A percentile compares a stretch with the other conserved stretches of the same genome.
phyloP scores from a whole-genome alignment of 1,140 invertebrate species.

The Popillia japonica region DNA sequence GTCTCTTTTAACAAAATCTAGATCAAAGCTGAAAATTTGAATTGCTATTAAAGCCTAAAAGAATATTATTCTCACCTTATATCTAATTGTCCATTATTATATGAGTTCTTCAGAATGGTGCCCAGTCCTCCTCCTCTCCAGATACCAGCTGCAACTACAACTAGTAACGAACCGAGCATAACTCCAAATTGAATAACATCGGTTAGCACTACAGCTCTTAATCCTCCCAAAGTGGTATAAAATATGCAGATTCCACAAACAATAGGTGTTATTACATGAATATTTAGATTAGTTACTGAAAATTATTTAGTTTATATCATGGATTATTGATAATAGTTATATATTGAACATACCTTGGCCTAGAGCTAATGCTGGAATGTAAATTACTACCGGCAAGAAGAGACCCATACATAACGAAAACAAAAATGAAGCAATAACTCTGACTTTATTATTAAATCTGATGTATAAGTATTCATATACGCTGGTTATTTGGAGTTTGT shows the following conservation, averaged over 20 bases:
- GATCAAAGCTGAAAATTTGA: slow-evolving; percentile 60
- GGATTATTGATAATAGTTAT: background rate
- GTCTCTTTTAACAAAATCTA: slow-evolving; percentile 63
- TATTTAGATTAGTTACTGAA: slow-evolving; percentile 73
- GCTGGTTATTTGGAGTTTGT: slow-evolving; percentile 74
- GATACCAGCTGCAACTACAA: slow-evolving; percentile 59
- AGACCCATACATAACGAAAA: slow-evolving; percentile 62
- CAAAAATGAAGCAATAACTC: slow-evolving; percentile 66
- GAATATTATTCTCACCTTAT: slow-evolving; percentile 41
- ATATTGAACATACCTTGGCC: slow-evolving; percentile 69
- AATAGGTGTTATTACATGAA: slow-evolving; percentile 70
- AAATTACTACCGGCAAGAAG: slow-evolving; percentile 67
- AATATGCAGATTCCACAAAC: slow-evolving; percentile 78
- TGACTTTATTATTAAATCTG: slow-evolving; percentile 61
- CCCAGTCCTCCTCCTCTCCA: slow-evolving; percentile 71
- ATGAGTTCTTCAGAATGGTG: slow-evolving; percentile 57
- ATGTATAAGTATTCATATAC: slow-evolving; percentile 71
- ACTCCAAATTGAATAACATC: slow-evolving; percentile 73
- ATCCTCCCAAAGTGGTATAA: slow-evolving; percentile 76
- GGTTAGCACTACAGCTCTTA: slow-evolving; percentile 77
- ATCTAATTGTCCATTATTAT: slow-evolving; percentile 61
- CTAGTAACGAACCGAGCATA: slow-evolving; percentile 69
- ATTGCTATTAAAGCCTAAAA: background rate
- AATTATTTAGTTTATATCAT: slow-evolving; percentile 43
- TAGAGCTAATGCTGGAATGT: slow-evolving; percentile 68